Evolutionary conservation across 92 coral and sea anemone genomes (phyloP), one percentile per base, ranked within the genome.

Genomic region (Actinostola sp.): DNA sequence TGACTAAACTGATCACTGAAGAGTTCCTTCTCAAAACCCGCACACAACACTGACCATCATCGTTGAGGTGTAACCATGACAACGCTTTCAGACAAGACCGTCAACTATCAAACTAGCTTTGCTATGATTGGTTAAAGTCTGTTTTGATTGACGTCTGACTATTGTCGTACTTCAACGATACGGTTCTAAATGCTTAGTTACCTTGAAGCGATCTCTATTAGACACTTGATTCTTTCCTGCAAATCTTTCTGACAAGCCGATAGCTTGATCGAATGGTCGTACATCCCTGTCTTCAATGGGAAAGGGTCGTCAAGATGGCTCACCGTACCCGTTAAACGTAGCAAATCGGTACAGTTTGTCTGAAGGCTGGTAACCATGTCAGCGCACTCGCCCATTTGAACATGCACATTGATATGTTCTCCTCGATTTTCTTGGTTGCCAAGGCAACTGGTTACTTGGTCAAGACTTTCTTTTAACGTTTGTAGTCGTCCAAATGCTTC

Each of bases 191-290:
- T n/a, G n/a, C n/a, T n/a, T n/a, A n/a, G n/a, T 49, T 58, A 58
- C 64, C 64, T 58, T 3, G 64, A 30, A 1, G 42, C 64, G 35
- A 58, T 58, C 13, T 12, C 64, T 14, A 7, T 30, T 21, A 58
- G 39, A 8, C 26, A 11, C 38, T 31, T 58, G 16, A 58, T 30
- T 58, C 39, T 27, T 10, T 58, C 64, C 39, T 58, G 20, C 64
- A 58, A 17, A 38, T 58, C 64, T 1, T 17, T 58, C 21, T 16
- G 64, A 14, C 13, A 13, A 9, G 64, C 35, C 31, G 21, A 2
- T 38, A 58, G 24, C 43, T 36, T 38, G 3, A 58, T 28, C 17
- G 21, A 58, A 2, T 28, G 34, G 10, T 23, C 34, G 21, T 27
- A 27, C 39, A 58, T 27, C 23, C 29, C 23, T 1, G 64, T 38